Evolutionary conservation across 2,113 vertebrate species (phyloP).

Genomic region (Tychaedon coryphoeus): DNA sequence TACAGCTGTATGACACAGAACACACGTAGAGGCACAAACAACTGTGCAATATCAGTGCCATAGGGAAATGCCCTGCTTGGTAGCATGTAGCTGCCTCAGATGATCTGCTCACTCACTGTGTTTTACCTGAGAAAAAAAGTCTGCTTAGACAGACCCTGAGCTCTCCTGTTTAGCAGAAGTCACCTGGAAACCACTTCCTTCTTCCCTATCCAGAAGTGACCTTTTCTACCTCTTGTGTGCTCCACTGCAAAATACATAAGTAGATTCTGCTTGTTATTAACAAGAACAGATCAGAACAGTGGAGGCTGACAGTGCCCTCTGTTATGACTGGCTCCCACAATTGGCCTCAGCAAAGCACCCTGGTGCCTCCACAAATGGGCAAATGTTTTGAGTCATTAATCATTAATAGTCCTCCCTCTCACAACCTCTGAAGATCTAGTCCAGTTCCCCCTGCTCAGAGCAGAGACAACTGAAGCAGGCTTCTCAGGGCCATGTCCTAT

Average conservation of each 20-base stretch:
- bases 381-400: not conserved
- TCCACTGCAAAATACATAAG: not conserved
- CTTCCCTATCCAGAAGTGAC: not conserved
- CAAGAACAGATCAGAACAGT: not conserved
- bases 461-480: not conserved
- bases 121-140: not conserved
- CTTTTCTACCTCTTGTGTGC: not conserved
- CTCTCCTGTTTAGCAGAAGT: not conserved
- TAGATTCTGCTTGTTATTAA: not conserved
- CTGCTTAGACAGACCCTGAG: not conserved
- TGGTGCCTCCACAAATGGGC: not conserved
- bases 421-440: not conserved
- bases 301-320: not conserved
- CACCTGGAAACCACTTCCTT: not conserved
- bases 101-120: not conserved
- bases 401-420: not conserved
- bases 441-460: not conserved
- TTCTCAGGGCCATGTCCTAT: not conserved
- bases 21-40: not conserved
- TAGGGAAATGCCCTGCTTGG: not conserved
- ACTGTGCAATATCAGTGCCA: not conserved
- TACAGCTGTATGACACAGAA: not conserved
- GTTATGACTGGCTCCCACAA: not conserved
- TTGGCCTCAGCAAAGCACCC: not conserved
- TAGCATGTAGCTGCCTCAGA: not conserved